Evolutionary conservation across 2,797 vertebrate species (phyloP).

Genomic region (Pipistrellus pipistrellus): DNA sequence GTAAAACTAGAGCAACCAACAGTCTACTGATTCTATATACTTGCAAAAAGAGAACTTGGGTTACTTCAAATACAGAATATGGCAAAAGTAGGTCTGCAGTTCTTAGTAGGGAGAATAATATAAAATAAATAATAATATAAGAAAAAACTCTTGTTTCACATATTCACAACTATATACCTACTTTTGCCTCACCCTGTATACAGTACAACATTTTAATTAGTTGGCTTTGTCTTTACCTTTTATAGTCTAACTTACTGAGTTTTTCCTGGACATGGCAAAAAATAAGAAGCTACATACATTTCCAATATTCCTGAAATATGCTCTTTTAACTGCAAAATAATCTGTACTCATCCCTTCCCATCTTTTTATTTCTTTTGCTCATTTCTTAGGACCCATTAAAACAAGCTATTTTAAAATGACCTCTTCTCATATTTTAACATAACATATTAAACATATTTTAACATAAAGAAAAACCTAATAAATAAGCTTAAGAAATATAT

Average conservation of each 20-base stretch:
- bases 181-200: not conserved
- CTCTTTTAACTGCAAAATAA: conserved; percentile 38
- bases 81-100: not conserved
- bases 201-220: conserved; percentile 16
- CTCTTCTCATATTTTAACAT: conserved; percentile 41
- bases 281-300: conserved; percentile 10
- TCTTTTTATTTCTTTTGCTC: not conserved
- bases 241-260: conserved; percentile 43
- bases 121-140: not conserved
- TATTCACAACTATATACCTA: not conserved
- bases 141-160: not conserved
- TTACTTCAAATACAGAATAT: conserved; percentile 5
- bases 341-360: not conserved
- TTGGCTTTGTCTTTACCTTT: not conserved
- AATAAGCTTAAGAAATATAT: conserved; percentile 45
- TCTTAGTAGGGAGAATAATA: not conserved
- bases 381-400: conserved; percentile 55
- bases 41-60: not conserved
- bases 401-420: conserved; percentile 31
- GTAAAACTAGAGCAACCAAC: conserved; percentile 11
- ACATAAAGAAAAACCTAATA: not conserved
- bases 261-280: conserved; percentile 30
- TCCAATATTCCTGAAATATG: conserved; percentile 31
- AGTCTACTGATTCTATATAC: not conserved
- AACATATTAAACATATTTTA: conserved; percentile 49